phyloP scores from a whole-genome alignment of 1,140 invertebrate species.

The Drosophila murphyi region DNA sequence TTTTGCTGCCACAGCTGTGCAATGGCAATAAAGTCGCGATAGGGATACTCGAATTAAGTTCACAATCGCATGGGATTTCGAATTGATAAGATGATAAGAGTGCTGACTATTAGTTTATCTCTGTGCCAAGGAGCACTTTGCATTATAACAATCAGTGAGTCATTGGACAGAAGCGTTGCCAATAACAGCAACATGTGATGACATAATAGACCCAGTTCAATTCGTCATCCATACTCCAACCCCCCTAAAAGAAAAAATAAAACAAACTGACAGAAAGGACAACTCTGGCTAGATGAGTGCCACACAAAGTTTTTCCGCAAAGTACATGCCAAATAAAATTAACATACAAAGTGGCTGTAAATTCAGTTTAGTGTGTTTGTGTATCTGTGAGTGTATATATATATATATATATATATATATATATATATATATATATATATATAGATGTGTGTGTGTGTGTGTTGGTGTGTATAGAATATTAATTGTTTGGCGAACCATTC shows the following conservation, averaged over 20 bases:
- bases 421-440: background rate
- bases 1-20: slow-evolving; percentile 41
- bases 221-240: background rate
- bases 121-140: background rate
- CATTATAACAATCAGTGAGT: background rate
- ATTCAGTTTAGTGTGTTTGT: background rate
- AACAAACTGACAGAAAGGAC: slow-evolving; percentile 11
- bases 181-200: slow-evolving; percentile 57
- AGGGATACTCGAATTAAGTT: slow-evolving; percentile 16
- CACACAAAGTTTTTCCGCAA: slow-evolving; percentile 48
- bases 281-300: slow-evolving; percentile 23
- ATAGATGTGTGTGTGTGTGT: slow-evolving; percentile 2
- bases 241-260: background rate
- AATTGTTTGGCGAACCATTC: slow-evolving; percentile 32
- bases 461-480: slow-evolving; percentile 31
- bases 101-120: slow-evolving; percentile 1
- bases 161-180: slow-evolving; percentile 30
- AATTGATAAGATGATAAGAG: slow-evolving; percentile 42
- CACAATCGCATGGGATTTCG: slow-evolving; percentile 11
- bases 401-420: background rate
- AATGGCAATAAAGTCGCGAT: slow-evolving; percentile 10
- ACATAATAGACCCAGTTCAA: slow-evolving; percentile 55
- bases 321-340: slow-evolving; percentile 58
- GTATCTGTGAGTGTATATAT: slow-evolving; percentile 14
- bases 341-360: slow-evolving; percentile 61